Conservation (phyloP, 1,140 invertebrate species). For the Drosophila cardini region DNA sequence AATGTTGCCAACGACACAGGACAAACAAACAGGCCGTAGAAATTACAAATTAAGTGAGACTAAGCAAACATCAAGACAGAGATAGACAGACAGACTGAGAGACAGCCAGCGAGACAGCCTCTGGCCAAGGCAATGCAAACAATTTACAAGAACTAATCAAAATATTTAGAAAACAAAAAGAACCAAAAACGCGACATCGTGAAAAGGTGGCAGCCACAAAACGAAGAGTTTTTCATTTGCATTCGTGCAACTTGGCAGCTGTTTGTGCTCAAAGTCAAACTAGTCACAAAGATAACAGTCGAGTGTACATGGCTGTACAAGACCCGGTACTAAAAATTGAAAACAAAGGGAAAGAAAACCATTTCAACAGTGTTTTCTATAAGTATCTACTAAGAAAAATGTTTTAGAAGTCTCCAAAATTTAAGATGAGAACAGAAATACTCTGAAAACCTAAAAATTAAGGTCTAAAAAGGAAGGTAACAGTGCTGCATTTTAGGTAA, state of each 20-base stretch:
- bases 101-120: background rate
- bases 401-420: too few species aligned
- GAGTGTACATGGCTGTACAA: too few species aligned
- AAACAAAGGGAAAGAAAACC: too few species aligned
- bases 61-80: constrained; percentile 53
- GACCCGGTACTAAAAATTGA: too few species aligned
- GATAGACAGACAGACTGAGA: background rate
- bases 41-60: constrained; percentile 63
- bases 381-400: too few species aligned
- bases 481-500: too few species aligned
- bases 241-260: constrained; percentile 48
- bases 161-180: constrained; percentile 61
- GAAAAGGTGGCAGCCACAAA: constrained; percentile 67
- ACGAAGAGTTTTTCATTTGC: constrained; percentile 35
- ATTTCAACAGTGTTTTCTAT: too few species aligned
- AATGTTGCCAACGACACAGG: constrained; percentile 39
- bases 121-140: constrained; percentile 39
- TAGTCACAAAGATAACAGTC: too few species aligned
- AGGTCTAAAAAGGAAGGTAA: too few species aligned
- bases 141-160: constrained; percentile 77
- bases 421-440: too few species aligned
- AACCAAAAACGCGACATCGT: constrained; percentile 15
- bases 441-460: too few species aligned
- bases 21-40: constrained; percentile 45
- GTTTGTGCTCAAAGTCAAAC: constrained; percentile 28